A percentile compares a stretch with the other conserved stretches of the same genome.
Conservation (phyloP, 2,797 vertebrate species). For the Gallinago solitaria region DNA sequence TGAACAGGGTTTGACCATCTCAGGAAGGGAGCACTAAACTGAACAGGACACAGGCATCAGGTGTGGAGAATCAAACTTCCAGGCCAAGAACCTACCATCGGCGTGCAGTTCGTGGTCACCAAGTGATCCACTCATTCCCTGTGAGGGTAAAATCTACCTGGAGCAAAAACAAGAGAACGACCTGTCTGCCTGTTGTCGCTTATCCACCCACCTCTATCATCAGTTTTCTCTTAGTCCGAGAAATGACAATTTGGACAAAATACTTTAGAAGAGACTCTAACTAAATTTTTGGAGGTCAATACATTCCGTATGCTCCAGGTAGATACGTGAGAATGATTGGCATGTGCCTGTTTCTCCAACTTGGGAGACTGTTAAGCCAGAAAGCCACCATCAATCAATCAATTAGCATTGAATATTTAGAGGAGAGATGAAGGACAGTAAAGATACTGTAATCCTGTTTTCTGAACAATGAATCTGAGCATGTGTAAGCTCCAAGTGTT, state of each 20-base stretch:
- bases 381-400: slow-evolving; percentile 5
- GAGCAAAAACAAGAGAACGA: neutral
- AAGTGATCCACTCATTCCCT: neutral
- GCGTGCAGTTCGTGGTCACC: neutral
- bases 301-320: accelerated
- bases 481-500: neutral
- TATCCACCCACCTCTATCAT: neutral
- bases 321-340: neutral
- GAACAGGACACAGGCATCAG: neutral
- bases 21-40: neutral
- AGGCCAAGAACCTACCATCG: neutral
- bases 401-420: slow-evolving; percentile 36
- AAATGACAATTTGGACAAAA: neutral
- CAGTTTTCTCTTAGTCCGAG: neutral
- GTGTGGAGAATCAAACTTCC: neutral
- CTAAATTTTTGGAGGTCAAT: neutral
- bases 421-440: neutral
- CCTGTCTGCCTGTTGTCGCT: neutral
- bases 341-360: neutral
- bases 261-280: neutral
- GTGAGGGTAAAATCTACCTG: neutral
- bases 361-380: neutral
- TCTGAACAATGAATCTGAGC: neutral
- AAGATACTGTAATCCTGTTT: slow-evolving; percentile 1
- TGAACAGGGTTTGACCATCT: neutral